These are phyloP conservation scores for Erinaceus europaeus DNA, from an alignment of 2,113 vertebrate species.

Conservation along the genomic window DNA sequence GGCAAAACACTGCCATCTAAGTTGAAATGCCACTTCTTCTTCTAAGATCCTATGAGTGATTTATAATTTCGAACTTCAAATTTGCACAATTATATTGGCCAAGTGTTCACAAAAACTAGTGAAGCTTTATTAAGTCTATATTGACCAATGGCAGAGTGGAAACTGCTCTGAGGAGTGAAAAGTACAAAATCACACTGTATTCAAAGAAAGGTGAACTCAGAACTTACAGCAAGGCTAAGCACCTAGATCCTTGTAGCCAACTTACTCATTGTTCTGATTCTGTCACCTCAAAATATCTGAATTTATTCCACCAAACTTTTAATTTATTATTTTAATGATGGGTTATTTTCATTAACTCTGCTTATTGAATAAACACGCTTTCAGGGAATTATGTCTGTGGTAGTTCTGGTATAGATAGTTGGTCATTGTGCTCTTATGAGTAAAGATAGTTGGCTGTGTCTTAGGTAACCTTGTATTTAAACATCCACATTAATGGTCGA, in stretches of 20 bases:
- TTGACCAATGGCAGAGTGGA: neutral
- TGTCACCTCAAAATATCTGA: neutral
- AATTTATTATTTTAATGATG: neutral
- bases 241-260: neutral
- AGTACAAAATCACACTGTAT: neutral
- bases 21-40: neutral
- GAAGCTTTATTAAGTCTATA: neutral
- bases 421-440: neutral
- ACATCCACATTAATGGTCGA: neutral
- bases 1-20: neutral
- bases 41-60: neutral
- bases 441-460: neutral
- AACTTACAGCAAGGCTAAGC: neutral
- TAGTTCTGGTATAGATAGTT: neutral
- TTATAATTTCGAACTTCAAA: conserved; percentile 14
- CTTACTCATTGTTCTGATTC: neutral
- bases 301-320: neutral
- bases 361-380: neutral
- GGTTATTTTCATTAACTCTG: neutral
- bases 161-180: neutral
- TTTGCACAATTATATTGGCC: neutral
- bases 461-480: conserved; percentile 31
- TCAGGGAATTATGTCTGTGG: neutral
- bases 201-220: neutral
- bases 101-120: neutral